Conservation (phyloP, 2,888 invertebrate genomes). For the Polydrusus pterygomalis region DNA sequence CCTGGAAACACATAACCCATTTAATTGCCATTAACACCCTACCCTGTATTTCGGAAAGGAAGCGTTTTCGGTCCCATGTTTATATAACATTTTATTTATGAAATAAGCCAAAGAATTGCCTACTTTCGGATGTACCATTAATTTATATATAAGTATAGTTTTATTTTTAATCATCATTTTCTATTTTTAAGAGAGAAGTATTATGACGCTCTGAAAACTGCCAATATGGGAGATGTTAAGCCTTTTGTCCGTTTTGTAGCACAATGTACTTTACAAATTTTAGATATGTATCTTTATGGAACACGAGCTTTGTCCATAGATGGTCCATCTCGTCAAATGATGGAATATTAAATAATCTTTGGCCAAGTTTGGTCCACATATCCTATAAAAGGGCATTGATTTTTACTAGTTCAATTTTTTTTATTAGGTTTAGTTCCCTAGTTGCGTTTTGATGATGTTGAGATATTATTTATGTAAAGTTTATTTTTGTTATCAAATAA, state of each 20-base stretch:
- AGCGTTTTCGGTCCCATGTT: no score
- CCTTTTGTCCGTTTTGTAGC: conserved; percentile 98
- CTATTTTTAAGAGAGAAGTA: conserved; percentile 78
- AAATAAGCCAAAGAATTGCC: no score
- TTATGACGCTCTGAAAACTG: conserved; percentile 91
- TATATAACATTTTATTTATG: no score
- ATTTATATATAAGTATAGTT: neutral
- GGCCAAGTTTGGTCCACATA: conserved; percentile 32
- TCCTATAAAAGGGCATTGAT: conserved; percentile 20
- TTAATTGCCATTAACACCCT: no score
- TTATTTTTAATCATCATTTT: no score
- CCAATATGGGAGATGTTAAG: conserved; percentile 95
- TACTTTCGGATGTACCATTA: no score
- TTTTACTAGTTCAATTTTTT: conserved; percentile 12
- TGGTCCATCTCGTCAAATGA: conserved; percentile 54
- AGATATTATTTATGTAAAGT: conserved; percentile 13
- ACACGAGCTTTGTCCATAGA: conserved; percentile 62
- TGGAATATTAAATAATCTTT: conserved; percentile 37
- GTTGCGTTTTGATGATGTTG: conserved; percentile 20
- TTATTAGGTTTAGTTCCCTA: neutral
- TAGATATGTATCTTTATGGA: conserved; percentile 66
- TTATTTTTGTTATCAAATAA: conserved; percentile 22
- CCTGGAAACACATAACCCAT: no score
- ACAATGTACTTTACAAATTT: conserved; percentile 80
- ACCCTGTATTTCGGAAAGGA: no score